Percentiles rank a stretch among this genome's conserved stretches.
These are phyloP conservation scores for Anolis apletophallus DNA, from an alignment of 2,797 vertebrate genomes.

Conservation along the genomic window DNA sequence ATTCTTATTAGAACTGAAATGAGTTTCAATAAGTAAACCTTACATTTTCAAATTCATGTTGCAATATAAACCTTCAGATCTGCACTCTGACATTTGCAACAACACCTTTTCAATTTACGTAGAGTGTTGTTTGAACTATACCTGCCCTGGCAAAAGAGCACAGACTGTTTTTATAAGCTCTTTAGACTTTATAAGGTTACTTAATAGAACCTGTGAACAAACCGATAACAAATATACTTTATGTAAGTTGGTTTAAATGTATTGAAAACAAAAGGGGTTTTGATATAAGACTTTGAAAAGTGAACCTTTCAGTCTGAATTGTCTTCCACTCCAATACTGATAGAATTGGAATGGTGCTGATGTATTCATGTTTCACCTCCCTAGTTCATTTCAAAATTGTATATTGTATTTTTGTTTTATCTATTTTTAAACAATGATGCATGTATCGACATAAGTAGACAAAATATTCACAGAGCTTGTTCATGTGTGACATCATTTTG, in stretches of 20 bases:
- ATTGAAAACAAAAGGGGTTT: background rate
- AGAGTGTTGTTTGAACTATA: slow-evolving; percentile 2
- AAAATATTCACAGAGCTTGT: background rate
- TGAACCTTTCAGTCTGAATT: background rate
- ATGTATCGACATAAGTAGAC: background rate
- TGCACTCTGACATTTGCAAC: background rate
- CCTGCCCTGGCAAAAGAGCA: background rate
- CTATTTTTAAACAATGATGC: background rate
- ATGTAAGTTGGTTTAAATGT: background rate
- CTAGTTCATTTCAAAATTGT: background rate
- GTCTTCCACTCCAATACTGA: background rate
- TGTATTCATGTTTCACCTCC: background rate
- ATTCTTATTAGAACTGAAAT: background rate
- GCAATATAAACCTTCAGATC: slow-evolving; percentile 1
- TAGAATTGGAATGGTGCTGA: background rate
- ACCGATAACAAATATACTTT: background rate
- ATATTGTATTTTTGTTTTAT: background rate
- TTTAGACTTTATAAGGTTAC: background rate
- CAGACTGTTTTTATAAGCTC: background rate
- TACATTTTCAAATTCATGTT: slow-evolving; percentile 4
- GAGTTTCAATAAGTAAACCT: background rate
- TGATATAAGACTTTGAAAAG: background rate
- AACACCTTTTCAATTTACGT: background rate
- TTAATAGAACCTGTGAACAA: background rate
- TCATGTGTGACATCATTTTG: no score